These are phyloP conservation scores for Ictalurus furcatus DNA, from an alignment of 2,113 vertebrate genomes.

Conservation along the genomic window DNA sequence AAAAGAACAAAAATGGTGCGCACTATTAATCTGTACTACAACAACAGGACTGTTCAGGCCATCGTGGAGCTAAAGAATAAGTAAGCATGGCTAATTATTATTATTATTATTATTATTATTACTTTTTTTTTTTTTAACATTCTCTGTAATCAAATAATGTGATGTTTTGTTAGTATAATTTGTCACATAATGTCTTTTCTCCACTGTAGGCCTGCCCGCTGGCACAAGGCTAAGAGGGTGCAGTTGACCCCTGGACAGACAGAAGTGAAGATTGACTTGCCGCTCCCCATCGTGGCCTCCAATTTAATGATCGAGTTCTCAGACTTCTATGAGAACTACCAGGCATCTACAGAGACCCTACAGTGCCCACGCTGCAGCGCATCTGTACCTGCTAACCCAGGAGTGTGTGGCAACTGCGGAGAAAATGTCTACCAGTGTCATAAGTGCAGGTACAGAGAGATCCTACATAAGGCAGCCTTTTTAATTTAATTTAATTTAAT, in stretches of 20 bases:
- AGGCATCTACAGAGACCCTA: slow-evolving; percentile 95
- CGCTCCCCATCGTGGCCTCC: slow-evolving; percentile 93
- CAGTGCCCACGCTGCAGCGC: slow-evolving; percentile 98
- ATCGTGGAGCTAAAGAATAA: slow-evolving; percentile 99
- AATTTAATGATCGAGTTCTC: slow-evolving; percentile 99
- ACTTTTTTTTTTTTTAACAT: background rate
- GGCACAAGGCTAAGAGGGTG: slow-evolving; percentile 98
- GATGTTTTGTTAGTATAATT: background rate
- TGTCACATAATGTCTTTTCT: background rate
- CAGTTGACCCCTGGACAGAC: slow-evolving; percentile 96
- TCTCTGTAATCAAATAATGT: background rate
- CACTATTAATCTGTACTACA: slow-evolving; percentile 97
- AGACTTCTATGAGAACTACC: slow-evolving; percentile 98
- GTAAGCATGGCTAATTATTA: slow-evolving; percentile 67
- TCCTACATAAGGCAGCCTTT: background rate
- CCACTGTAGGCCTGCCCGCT: slow-evolving; percentile 85
- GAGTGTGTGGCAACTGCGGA: slow-evolving; percentile 96
- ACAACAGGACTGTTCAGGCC: slow-evolving; percentile 96
- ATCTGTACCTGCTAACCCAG: slow-evolving; percentile 94
- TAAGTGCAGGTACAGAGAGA: slow-evolving; percentile 85
- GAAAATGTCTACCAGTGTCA: slow-evolving; percentile 99
- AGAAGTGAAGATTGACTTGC: slow-evolving; percentile 96
- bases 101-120: too few species aligned
- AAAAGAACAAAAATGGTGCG: slow-evolving; percentile 99
- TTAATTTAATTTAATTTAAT: too few species aligned